These are phyloP conservation scores for Drosophila seclusa DNA, from an alignment of 2,888 invertebrate genomes.

Conservation along the genomic window DNA sequence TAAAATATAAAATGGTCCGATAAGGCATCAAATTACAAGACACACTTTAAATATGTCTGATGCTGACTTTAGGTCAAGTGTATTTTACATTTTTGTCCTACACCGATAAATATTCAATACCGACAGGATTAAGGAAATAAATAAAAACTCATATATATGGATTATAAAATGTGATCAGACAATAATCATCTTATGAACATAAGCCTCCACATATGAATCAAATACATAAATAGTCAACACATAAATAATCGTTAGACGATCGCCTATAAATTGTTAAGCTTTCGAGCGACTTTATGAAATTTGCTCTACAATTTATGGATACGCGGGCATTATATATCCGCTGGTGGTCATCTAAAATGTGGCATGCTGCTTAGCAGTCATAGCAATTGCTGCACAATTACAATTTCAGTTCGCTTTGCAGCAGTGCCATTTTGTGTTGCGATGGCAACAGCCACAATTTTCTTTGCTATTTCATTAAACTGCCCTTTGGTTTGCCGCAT, in stretches of 20 bases:
- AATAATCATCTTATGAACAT: background rate
- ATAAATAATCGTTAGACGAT: background rate
- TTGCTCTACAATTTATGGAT: slow-evolving; percentile 14
- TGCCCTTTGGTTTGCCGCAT: slow-evolving; percentile 60
- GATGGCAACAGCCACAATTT: slow-evolving; percentile 55
- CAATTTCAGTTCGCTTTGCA: slow-evolving; percentile 70
- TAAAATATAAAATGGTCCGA: background rate
- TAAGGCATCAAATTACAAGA: background rate
- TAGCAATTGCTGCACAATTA: slow-evolving; percentile 73
- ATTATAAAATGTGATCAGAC: background rate
- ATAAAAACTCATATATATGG: background rate
- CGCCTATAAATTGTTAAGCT: background rate
- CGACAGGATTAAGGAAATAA: background rate
- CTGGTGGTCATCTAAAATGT: slow-evolving; percentile 51
- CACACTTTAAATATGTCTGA: background rate
- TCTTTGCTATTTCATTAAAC: slow-evolving; percentile 72
- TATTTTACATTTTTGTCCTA: background rate
- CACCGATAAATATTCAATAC: background rate
- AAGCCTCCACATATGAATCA: background rate
- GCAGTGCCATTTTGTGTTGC: slow-evolving; percentile 50
- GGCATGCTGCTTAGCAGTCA: slow-evolving; percentile 36
- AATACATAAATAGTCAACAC: background rate
- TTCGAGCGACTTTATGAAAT: background rate
- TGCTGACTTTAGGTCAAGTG: background rate
- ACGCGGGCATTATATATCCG: slow-evolving; percentile 35